Evolutionary conservation across 2,797 vertebrate genomes (phyloP).

Genomic region (Fistularia commersonii): DNA sequence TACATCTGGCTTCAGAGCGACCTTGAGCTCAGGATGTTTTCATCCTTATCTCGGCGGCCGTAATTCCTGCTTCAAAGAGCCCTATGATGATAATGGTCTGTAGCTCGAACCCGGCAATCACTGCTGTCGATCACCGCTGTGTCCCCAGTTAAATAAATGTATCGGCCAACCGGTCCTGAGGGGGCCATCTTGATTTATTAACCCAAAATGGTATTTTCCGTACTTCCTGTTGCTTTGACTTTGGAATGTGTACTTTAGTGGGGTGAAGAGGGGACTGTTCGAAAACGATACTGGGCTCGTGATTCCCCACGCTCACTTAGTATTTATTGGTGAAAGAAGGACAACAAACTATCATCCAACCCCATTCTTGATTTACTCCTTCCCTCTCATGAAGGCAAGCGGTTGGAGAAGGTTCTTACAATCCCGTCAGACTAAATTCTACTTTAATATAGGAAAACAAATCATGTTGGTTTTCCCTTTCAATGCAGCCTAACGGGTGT

Average conservation of each 20-base stretch:
- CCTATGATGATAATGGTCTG: constrained; percentile 39
- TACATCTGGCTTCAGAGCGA: constrained; percentile 52
- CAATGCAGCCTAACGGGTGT: no score
- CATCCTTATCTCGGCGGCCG: constrained; percentile 33
- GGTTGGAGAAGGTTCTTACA: no score
- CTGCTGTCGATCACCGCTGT: constrained; percentile 21
- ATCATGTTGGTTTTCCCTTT: no score
- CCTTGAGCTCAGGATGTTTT: constrained; percentile 44
- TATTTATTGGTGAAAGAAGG: no score
- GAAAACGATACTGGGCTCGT: no score
- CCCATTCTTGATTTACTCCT: constrained; percentile 6
- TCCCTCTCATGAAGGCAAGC: no score
- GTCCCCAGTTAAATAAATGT: constrained; percentile 39
- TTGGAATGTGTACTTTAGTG: constrained; percentile 23
- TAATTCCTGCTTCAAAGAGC: constrained; percentile 43
- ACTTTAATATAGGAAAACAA: no score
- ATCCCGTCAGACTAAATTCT: no score
- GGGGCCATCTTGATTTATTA: constrained; percentile 29
- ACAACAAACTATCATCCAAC: no score
- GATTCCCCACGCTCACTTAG: no score
- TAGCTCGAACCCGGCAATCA: constrained; percentile 32
- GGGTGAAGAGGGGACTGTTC: constrained; percentile 6
- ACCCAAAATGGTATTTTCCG: constrained; percentile 27
- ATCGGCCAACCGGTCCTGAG: constrained; percentile 25
- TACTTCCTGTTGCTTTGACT: constrained; percentile 33